Evolutionary conservation across 1,140 invertebrate genomes (phyloP).

Genomic region (Ips typographus): DNA sequence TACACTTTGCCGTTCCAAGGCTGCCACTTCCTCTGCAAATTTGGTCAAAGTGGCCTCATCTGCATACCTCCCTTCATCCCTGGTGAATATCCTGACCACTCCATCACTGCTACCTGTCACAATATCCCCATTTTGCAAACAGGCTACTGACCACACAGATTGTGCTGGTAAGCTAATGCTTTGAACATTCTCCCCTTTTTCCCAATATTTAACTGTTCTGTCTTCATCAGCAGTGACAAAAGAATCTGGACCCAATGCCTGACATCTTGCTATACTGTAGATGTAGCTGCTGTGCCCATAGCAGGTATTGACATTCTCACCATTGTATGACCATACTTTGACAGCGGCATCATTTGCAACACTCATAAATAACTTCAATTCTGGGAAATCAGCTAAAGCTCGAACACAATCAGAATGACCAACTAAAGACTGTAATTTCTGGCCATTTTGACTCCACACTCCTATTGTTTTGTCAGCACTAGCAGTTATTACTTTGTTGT

Average conservation of each 20-base stretch:
- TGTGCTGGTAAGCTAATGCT: constrained; percentile 79
- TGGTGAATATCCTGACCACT: constrained; percentile 80
- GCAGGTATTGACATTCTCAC: constrained; percentile 76
- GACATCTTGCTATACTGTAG: constrained; percentile 69
- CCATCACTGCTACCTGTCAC: constrained; percentile 88
- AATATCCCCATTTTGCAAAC: constrained; percentile 83
- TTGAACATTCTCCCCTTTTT: constrained; percentile 62
- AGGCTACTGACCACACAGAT: constrained; percentile 85
- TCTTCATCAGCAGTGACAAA: constrained; percentile 86
- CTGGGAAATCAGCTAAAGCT: constrained; percentile 67
- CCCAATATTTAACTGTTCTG: constrained; percentile 83
- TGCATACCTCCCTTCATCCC: constrained; percentile 67
- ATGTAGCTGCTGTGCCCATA: constrained; percentile 82
- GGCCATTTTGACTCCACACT: constrained; percentile 71
- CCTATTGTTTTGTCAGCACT: constrained; percentile 90
- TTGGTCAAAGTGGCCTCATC: constrained; percentile 59
- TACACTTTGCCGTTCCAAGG: constrained; percentile 58
- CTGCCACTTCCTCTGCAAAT: constrained; percentile 74
- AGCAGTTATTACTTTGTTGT: constrained; percentile 73
- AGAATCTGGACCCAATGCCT: constrained; percentile 57
- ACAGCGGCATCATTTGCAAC: constrained; percentile 90
- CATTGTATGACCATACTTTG: constrained; percentile 76
- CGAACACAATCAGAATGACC: constrained; percentile 91
- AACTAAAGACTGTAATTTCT: constrained; percentile 55
- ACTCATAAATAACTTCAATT: constrained; percentile 69